Base-by-base conservation (phyloP, 2,797 vertebrate genomes). In the Melanotaenia pygmaea region DNA sequence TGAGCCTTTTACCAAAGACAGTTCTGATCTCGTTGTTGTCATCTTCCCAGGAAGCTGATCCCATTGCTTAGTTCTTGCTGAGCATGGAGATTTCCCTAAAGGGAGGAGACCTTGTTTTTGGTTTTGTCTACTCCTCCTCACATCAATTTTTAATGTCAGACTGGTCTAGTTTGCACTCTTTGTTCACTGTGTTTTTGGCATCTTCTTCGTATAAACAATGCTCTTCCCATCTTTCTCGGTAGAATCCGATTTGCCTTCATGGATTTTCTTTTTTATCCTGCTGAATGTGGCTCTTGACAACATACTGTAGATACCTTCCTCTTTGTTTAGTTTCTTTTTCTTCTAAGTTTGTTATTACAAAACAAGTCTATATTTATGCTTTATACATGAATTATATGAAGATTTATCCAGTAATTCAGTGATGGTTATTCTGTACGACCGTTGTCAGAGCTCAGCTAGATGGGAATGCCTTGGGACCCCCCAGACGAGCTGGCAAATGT, bases 161-260 rank as follows among this genome's bases (percentile, higher is more conserved):
- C 30, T 64, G 51, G 7, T 62, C 40, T 14, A 50, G 57, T 59
- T 75, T 60, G 11, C 0, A 18, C 50, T 58, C 38, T 61, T 64
- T 64, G 53, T 66, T 69, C 40, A 24, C 7, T 28, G 16, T 47
- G 61, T 57, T 65, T 73, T 76, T 59, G 59, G 56, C 77, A 61
- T 80, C 37, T 59, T 76, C 76, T 75, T 32, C 53, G 26, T 34
- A 58, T 64, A 28, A 65, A 67, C 26, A 64, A 38, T 47, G n/a
- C 30, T 63, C 53, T 72, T 0, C 1, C 1, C 34, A 32, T 11
- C 32, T 20, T 57, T 53, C 14, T 56, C 59, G 30, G n/a, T 1
- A 34, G 38, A 72, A 24, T 34, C 56, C 40, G 9, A 51, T 79
- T 77, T 79, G 30, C 38, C 66, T 30, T 30, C 30, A 30, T 30